Evolutionary conservation across 2,113 vertebrate species (phyloP).

Genomic region (Melierax canorus): DNA sequence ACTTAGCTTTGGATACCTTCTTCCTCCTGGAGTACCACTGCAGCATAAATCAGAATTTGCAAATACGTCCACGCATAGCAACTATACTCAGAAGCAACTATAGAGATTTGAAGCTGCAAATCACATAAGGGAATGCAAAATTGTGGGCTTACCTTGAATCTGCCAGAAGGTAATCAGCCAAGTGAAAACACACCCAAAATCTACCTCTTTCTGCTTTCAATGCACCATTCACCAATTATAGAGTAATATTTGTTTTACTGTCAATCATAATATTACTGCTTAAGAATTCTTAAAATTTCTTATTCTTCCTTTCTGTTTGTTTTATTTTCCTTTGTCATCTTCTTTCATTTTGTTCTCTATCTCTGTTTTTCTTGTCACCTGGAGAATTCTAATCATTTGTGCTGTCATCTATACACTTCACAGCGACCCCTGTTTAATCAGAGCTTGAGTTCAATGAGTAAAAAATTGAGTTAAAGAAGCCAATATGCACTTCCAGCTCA

Average conservation of each 20-base stretch:
- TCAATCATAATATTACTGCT: not conserved
- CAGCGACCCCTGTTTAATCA: not conserved
- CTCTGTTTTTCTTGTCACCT: not conserved
- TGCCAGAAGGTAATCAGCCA: not conserved
- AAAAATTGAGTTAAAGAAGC: not conserved
- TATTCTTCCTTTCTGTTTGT: not conserved
- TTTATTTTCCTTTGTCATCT: not conserved
- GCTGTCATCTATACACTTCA: not conserved
- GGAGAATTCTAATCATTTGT: not conserved
- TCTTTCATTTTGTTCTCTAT: not conserved
- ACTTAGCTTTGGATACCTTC: not conserved
- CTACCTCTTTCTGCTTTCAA: not conserved
- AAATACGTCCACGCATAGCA: not conserved
- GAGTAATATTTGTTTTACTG: not conserved
- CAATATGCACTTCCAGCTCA: not conserved
- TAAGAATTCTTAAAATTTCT: not conserved
- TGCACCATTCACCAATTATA: not conserved
- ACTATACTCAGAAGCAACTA: not conserved
- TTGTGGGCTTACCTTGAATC: not conserved
- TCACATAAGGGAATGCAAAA: not conserved
- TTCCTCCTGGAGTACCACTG: not conserved
- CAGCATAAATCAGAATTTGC: not conserved
- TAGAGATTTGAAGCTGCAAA: not conserved
- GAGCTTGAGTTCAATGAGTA: not conserved
- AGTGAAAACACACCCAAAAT: not conserved